phyloP scores from a whole-genome alignment of 2,888 invertebrate genomes.

The Apeira syringaria region DNA sequence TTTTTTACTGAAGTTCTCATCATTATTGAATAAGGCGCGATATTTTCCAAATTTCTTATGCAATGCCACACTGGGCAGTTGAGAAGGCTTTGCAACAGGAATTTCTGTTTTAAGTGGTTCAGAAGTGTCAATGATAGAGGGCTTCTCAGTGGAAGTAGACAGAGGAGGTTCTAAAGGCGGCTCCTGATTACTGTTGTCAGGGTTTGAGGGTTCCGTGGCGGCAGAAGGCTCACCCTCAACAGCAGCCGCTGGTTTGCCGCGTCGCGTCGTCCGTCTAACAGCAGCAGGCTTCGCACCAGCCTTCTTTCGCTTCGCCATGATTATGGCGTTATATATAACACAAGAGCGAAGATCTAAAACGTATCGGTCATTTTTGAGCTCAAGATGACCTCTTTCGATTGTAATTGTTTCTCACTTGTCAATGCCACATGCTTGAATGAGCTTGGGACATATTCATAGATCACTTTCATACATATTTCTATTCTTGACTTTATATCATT shows the following conservation, averaged over 20 bases:
- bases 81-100: conserved; percentile 42
- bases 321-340: no score
- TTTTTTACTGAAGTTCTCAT: conserved; percentile 59
- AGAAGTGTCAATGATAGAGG: conserved; percentile 16
- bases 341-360: conserved; percentile 55
- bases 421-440: conserved; percentile 66
- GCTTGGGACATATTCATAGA: no score
- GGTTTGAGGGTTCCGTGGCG: conserved; percentile 27
- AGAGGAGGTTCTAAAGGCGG: conserved; percentile 17
- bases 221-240: conserved; percentile 54
- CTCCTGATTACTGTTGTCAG: conserved; percentile 28
- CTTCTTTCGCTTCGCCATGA: conserved; percentile 78
- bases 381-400: conserved; percentile 67
- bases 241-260: conserved; percentile 60
- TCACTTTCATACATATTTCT: no score
- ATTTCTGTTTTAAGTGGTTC: conserved; percentile 39
- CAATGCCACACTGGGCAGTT: conserved; percentile 59
- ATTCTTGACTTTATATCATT: no score
- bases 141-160: background rate
- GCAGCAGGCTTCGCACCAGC: conserved; percentile 56
- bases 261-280: conserved; percentile 63
- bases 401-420: conserved; percentile 52
- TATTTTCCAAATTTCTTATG: conserved; percentile 85
- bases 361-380: conserved; percentile 18
- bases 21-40: conserved; percentile 74